A percentile compares a stretch with the other conserved stretches of the same genome.
Evolutionary conservation across 2,888 invertebrate species (phyloP).

Genomic region (Cyclophora albipunctata): DNA sequence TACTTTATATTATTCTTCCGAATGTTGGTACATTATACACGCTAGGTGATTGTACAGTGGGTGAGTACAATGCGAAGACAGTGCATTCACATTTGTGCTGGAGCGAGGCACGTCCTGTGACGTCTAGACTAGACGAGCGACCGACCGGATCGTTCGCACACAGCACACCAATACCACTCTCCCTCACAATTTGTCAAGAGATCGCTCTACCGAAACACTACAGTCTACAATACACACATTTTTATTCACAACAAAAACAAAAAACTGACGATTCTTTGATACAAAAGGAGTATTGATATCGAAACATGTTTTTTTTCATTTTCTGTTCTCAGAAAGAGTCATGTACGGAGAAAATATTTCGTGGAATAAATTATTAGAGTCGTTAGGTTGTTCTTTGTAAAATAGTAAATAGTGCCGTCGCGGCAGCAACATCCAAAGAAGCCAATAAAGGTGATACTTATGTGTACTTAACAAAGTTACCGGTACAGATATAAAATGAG

Average conservation of each 20-base stretch:
- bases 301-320: slow-evolving; percentile 41
- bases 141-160: slow-evolving; percentile 13
- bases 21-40: background rate
- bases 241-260: slow-evolving; percentile 33
- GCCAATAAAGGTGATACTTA: slow-evolving; percentile 21
- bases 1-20: background rate
- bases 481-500: slow-evolving; percentile 35
- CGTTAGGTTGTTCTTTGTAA: slow-evolving; percentile 28
- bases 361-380: too few species aligned
- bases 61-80: slow-evolving; percentile 12
- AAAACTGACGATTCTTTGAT: slow-evolving; percentile 29
- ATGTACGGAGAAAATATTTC: too few species aligned
- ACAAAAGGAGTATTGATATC: slow-evolving; percentile 38
- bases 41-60: background rate
- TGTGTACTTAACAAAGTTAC: slow-evolving; percentile 38
- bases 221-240: slow-evolving; percentile 10
- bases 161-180: slow-evolving; percentile 15
- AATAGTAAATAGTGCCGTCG: slow-evolving; percentile 16
- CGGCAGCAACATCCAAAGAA: slow-evolving; percentile 5
- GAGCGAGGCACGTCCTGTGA: slow-evolving; percentile 30
- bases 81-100: slow-evolving; percentile 30
- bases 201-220: slow-evolving; percentile 18
- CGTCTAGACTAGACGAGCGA: slow-evolving; percentile 27
- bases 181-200: slow-evolving; percentile 42
- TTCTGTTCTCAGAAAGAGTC: slow-evolving; percentile 20